A percentile compares a stretch with the other conserved stretches of the same genome.
Conservation (phyloP, 2,797 vertebrate species). For the Spinus olivaceus region DNA sequence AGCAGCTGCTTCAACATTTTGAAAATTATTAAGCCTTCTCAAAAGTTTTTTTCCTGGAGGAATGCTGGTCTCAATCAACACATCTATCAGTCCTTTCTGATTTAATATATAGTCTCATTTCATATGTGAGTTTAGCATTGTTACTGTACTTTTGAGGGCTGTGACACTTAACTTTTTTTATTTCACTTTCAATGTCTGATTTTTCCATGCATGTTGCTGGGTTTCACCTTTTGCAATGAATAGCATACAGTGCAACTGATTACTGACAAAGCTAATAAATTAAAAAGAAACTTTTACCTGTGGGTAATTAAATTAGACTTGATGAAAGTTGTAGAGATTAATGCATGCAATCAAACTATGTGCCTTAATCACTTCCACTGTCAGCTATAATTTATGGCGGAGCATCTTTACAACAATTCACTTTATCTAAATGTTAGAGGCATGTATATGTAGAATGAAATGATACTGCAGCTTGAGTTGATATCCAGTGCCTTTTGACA, state of each 20-base stretch:
- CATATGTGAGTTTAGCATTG: background rate
- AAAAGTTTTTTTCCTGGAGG: background rate
- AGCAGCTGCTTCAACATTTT: background rate
- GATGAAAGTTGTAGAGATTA: constrained; percentile 61
- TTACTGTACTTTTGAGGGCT: background rate
- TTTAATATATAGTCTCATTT: background rate
- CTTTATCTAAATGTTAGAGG: constrained; percentile 38
- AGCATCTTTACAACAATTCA: constrained; percentile 22
- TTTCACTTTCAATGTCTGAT: background rate
- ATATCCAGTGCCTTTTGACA: background rate
- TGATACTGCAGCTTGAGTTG: background rate
- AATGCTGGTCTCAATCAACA: background rate
- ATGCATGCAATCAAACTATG: constrained; percentile 60
- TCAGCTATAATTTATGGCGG: constrained; percentile 58
- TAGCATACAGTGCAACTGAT: constrained; percentile 7
- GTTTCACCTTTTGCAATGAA: background rate
- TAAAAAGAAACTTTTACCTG: constrained; percentile 55
- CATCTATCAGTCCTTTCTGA: background rate
- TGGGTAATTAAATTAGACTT: constrained; percentile 64
- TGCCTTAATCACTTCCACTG: constrained; percentile 65
- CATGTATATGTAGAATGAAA: background rate
- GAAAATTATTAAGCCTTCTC: background rate
- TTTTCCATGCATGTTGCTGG: background rate
- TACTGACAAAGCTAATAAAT: constrained; percentile 66
- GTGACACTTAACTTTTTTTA: background rate